phyloP scores from a whole-genome alignment of 2,797 vertebrate species.

The Huso huso region DNA sequence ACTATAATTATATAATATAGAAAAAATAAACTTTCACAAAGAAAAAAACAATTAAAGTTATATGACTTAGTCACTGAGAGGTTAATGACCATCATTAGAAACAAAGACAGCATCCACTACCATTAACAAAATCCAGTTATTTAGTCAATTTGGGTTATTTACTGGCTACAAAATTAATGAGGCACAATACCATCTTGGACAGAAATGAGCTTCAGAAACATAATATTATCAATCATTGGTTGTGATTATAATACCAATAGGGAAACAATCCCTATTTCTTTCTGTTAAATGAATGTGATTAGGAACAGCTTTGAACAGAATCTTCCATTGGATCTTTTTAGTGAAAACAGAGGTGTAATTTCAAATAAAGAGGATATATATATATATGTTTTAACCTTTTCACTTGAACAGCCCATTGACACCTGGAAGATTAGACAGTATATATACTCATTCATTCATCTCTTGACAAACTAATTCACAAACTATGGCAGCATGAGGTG shows the following conservation, averaged over 20 bases:
- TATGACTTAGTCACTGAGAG: constrained; percentile 70
- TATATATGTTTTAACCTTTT: too few relatives aligned
- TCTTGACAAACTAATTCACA: too few relatives aligned
- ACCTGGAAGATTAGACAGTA: too few relatives aligned
- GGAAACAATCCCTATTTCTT: constrained; percentile 50
- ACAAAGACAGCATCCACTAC: constrained; percentile 84
- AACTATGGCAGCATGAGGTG: too few relatives aligned
- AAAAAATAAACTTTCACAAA: constrained; percentile 59
- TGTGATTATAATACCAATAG: constrained; percentile 69
- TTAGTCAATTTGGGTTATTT: constrained; percentile 98
- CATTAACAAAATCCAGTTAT: constrained; percentile 96
- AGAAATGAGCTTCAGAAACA: constrained; percentile 98
- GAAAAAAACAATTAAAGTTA: constrained; percentile 73
- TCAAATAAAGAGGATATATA: too few relatives aligned
- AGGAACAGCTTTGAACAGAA: too few relatives aligned
- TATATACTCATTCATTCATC: too few relatives aligned
- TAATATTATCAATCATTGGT: constrained; percentile 94
- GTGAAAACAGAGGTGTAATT: not conserved
- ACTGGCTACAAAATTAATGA: constrained; percentile 89
- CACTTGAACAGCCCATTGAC: too few relatives aligned
- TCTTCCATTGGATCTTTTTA: not conserved
- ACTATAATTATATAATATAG: too few relatives aligned
- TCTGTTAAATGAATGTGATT: too few relatives aligned
- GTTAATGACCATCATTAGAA: constrained; percentile 82
- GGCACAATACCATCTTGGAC: constrained; percentile 77